Evolutionary conservation across 2,113 vertebrate species (phyloP).

Genomic region (Hydropotes inermis): DNA sequence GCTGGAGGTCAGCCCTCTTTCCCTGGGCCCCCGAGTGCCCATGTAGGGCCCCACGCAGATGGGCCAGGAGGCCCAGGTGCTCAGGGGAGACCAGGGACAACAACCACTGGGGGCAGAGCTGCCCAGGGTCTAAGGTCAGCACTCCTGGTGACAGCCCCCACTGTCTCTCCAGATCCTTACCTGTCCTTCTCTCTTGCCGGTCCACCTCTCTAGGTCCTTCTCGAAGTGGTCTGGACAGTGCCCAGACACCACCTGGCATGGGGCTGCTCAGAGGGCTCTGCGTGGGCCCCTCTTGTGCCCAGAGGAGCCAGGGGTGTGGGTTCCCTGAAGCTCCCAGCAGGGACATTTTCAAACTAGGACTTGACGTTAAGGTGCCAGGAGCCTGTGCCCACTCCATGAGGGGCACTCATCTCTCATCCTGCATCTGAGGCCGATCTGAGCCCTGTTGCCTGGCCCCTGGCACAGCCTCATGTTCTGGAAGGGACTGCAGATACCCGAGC

Average conservation of each 20-base stretch:
- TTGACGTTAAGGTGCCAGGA: not conserved
- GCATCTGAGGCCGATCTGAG: rapidly evolving
- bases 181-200: not conserved
- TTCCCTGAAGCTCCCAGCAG: not conserved
- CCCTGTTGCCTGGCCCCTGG: not conserved
- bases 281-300: not conserved
- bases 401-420: not conserved
- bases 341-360: not conserved
- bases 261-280: not conserved
- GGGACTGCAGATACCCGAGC: not conserved
- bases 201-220: not conserved
- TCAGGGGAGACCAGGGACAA: not conserved
- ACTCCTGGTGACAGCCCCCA: too few species aligned
- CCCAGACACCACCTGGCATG: not conserved
- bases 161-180: not conserved
- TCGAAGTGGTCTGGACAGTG: rapidly evolving
- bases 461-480: not conserved
- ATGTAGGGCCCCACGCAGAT: rapidly evolving
- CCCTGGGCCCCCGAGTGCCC: not conserved
- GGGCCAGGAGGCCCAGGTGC: not conserved
- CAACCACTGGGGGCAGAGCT: not conserved
- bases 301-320: rapidly evolving
- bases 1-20: not conserved
- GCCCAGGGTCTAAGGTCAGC: not conserved
- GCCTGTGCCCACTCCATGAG: rapidly evolving